Conservation (phyloP, 2,113 vertebrate genomes). For the Leiothrix lutea region DNA sequence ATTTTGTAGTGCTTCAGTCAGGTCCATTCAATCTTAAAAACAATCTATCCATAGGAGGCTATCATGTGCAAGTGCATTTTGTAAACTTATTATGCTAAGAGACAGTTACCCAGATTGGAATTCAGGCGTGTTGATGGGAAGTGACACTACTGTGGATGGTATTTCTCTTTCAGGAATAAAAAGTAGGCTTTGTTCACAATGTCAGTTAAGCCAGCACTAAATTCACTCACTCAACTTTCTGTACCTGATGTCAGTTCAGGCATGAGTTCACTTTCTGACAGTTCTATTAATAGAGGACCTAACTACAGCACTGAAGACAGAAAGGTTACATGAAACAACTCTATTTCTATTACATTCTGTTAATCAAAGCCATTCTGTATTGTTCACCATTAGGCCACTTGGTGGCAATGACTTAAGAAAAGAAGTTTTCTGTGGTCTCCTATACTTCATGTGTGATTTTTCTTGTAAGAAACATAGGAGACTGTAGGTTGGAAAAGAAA, state of each 20-base stretch:
- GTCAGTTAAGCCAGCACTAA: conserved; percentile 26
- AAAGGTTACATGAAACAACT: conserved; percentile 39
- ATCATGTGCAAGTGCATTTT: conserved; percentile 24
- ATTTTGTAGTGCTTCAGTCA: neutral
- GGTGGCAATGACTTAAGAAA: neutral
- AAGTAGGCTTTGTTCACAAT: conserved; percentile 13
- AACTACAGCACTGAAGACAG: conserved; percentile 20
- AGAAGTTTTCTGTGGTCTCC: neutral
- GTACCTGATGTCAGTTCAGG: conserved; percentile 52
- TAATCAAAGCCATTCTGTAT: neutral
- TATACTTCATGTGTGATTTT: neutral
- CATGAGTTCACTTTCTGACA: conserved; percentile 53
- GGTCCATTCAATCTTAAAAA: neutral
- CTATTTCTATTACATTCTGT: conserved; percentile 17
- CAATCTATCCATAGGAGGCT: neutral
- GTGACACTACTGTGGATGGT: conserved; percentile 35
- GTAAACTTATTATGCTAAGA: conserved; percentile 33
- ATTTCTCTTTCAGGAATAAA: conserved; percentile 42
- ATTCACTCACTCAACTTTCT: conserved; percentile 34
- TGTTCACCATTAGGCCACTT: neutral
- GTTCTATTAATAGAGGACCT: conserved; percentile 65
- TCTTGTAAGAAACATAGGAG: neutral
- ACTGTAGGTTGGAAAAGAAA: neutral
- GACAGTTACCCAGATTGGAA: conserved; percentile 39
- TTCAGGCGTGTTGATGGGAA: conserved; percentile 42